Evolutionary conservation across 1,140 invertebrate species (phyloP).

Genomic region (Ceratosolen fusciceps): DNA sequence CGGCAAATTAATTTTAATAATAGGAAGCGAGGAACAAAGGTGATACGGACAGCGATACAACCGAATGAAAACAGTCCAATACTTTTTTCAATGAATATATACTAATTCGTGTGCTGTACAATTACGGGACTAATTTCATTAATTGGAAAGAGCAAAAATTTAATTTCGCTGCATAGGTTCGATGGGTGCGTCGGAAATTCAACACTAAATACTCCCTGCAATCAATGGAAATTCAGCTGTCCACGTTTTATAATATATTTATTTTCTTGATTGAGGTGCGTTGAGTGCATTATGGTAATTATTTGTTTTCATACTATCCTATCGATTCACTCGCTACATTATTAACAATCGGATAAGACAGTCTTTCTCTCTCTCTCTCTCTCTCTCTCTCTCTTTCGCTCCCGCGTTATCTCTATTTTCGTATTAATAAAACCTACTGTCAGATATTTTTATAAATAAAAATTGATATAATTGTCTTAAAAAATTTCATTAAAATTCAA

Average conservation of each 20-base stretch:
- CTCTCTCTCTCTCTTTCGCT: no score
- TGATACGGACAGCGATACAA: no score
- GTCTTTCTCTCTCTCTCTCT: neutral
- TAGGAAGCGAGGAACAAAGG: no score
- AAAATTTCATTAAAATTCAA: constrained; percentile 13
- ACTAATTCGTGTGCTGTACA: neutral
- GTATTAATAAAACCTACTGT: neutral
- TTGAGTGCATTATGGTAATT: neutral
- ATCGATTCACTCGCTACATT: neutral
- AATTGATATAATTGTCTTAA: constrained; percentile 14
- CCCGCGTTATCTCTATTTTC: no score
- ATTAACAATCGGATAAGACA: neutral
- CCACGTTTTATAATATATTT: neutral
- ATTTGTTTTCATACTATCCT: neutral
- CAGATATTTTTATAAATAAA: neutral
- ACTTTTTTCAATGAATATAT: neutral
- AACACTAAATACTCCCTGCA: neutral
- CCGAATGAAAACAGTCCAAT: neutral
- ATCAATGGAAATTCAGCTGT: neutral
- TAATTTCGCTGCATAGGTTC: neutral
- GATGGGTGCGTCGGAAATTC: neutral
- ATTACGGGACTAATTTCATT: neutral
- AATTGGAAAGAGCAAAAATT: neutral
- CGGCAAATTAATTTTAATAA: neutral
- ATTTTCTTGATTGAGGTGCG: neutral